Conservation (phyloP, 1,140 invertebrate genomes). For the Drosophila pseudoobscura region DNA sequence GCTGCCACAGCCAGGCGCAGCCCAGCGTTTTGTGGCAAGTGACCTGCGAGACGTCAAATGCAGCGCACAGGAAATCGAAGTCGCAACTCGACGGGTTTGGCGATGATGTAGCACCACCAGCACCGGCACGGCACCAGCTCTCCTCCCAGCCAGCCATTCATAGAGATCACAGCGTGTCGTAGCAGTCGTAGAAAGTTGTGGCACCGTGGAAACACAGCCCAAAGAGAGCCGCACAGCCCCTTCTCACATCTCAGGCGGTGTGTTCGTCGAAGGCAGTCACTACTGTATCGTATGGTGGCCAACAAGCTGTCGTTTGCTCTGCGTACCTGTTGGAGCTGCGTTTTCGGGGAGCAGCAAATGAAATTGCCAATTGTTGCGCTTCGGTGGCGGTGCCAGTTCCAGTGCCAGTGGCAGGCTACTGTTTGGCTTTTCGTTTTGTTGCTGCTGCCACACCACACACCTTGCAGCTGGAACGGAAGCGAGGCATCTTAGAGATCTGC, state of each 20-base stretch:
- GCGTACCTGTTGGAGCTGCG: conserved; percentile 66
- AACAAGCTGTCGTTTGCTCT: conserved; percentile 26
- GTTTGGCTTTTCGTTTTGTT: conserved; percentile 40
- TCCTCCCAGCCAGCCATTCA: conserved; percentile 54
- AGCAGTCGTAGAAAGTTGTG: conserved; percentile 66
- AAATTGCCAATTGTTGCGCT: conserved; percentile 79
- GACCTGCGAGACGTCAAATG: conserved; percentile 75
- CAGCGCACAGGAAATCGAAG: conserved; percentile 76
- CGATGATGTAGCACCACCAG: conserved; percentile 75
- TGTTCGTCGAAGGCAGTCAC: background rate
- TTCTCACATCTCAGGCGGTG: background rate
- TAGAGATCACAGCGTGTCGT: conserved; percentile 65
- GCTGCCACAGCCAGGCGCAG: conserved; percentile 35
- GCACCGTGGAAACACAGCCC: conserved; percentile 2
- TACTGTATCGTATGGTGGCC: conserved; percentile 16
- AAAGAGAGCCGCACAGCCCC: too few species aligned
- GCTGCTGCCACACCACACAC: conserved; percentile 73
- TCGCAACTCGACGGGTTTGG: conserved; percentile 76
- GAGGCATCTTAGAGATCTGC: conserved; percentile 30
- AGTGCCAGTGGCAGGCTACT: conserved; percentile 48
- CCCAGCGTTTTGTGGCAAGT: conserved; percentile 41
- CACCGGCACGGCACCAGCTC: conserved; percentile 25
- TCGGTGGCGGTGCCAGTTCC: conserved; percentile 43
- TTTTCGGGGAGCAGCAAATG: conserved; percentile 73
- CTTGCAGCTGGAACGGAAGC: conserved; percentile 74